A percentile compares a stretch with the other conserved stretches of the same genome.
Evolutionary conservation across 2,888 invertebrate species (phyloP).

Genomic region (Pandemis corylana): DNA sequence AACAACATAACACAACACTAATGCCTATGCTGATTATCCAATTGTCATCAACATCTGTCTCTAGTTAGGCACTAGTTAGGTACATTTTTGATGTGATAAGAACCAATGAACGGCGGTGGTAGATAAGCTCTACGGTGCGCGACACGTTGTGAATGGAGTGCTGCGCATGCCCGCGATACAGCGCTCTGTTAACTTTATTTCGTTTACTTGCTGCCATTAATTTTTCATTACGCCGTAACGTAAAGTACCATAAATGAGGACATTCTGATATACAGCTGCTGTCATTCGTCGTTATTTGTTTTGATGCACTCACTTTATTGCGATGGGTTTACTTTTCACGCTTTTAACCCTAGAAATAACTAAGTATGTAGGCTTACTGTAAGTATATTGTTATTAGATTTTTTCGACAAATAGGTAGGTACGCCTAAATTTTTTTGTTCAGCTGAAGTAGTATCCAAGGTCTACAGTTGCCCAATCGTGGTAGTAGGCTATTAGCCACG

Average conservation of each 20-base stretch:
- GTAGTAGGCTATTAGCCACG: not conserved
- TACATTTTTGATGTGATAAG: slow-evolving; percentile 17
- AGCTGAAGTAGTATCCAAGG: not conserved
- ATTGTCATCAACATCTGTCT: not conserved
- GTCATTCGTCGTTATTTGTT: not conserved
- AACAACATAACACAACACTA: slow-evolving; percentile 22
- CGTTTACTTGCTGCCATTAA: slow-evolving; percentile 49
- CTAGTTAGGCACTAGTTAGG: slow-evolving; percentile 3
- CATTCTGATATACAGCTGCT: not conserved
- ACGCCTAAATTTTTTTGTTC: too few relatives aligned
- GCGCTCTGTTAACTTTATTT: slow-evolving; percentile 48
- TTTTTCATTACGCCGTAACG: slow-evolving; percentile 28
- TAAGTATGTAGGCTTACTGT: not conserved
- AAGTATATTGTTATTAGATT: not conserved
- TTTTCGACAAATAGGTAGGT: not conserved
- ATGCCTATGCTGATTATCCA: not conserved
- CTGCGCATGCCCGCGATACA: slow-evolving; percentile 60
- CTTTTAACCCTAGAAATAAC: not conserved
- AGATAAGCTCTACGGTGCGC: slow-evolving; percentile 45
- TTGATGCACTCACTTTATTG: not conserved
- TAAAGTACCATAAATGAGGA: slow-evolving; percentile 18
- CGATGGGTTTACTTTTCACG: not conserved
- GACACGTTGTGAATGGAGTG: slow-evolving; percentile 62
- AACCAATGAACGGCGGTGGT: slow-evolving; percentile 41
- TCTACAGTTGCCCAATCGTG: not conserved